These are phyloP conservation scores for Pollimyrus isidori DNA, from an alignment of 2,113 vertebrate genomes.

Conservation along the genomic window DNA sequence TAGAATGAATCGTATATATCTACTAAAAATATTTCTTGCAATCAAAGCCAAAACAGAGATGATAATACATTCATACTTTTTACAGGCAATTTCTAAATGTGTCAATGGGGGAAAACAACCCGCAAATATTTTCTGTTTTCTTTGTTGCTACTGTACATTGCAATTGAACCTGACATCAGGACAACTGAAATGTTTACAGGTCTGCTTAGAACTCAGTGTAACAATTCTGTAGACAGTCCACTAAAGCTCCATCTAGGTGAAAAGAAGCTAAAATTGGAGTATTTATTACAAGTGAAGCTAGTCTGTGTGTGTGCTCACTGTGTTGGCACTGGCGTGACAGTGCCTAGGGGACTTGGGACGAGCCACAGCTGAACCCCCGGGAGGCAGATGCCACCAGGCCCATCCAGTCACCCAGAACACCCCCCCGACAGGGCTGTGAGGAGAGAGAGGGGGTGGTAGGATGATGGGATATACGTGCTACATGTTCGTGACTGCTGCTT, in stretches of 20 bases:
- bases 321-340: slow-evolving; percentile 27
- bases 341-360: not conserved
- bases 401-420: slow-evolving; percentile 27
- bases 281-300: not conserved
- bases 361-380: slow-evolving; percentile 37
- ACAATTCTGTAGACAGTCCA: not conserved
- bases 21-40: not conserved
- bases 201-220: not conserved
- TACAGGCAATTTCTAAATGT: not conserved
- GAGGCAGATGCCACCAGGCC: slow-evolving; percentile 47
- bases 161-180: not conserved
- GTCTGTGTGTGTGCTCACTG: slow-evolving; percentile 11
- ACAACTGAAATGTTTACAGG: not conserved
- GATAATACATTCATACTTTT: not conserved
- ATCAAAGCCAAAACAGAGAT: not conserved
- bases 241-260: not conserved
- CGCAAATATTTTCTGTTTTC: not conserved
- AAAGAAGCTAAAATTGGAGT: not conserved
- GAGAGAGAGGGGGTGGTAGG: slow-evolving; percentile 45
- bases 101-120: not conserved
- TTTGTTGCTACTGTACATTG: not conserved
- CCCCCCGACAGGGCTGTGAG: slow-evolving; percentile 33
- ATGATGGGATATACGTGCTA: slow-evolving; percentile 51
- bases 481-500: slow-evolving; percentile 36
- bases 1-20: not conserved